Evolutionary conservation across 1,140 invertebrate species (phyloP).

Genomic region (Solen grandis): DNA sequence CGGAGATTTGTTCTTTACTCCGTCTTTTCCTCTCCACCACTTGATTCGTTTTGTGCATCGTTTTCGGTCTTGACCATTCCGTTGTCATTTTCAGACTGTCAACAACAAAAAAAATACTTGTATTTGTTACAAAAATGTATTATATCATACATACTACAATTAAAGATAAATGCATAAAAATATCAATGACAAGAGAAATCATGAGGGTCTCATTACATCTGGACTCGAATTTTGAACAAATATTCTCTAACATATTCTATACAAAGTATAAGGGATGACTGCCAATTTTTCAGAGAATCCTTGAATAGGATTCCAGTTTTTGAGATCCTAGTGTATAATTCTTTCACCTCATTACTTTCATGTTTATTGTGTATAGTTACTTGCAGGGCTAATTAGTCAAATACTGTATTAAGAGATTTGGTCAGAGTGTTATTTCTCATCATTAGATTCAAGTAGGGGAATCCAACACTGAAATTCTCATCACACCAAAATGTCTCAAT

Average conservation of each 20-base stretch:
- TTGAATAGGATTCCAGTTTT: too few species aligned
- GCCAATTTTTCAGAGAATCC: too few species aligned
- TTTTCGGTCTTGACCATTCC: slow-evolving; percentile 12
- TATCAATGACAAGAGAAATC: not conserved
- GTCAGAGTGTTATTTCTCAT: slow-evolving; percentile 39
- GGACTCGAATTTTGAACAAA: not conserved
- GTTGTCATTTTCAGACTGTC: slow-evolving; percentile 11
- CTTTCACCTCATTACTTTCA: too few species aligned
- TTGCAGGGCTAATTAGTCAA: too few species aligned
- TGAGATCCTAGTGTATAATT: too few species aligned
- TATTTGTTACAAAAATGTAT: not conserved
- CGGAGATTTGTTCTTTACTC: slow-evolving; percentile 46
- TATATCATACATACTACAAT: not conserved
- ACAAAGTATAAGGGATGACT: not conserved
- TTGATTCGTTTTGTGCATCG: slow-evolving; percentile 48
- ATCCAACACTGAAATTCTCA: slow-evolving; percentile 51
- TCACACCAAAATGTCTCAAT: slow-evolving; percentile 14
- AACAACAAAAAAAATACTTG: not conserved
- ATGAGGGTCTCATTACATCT: not conserved
- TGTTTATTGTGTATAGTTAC: too few species aligned
- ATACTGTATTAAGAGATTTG: too few species aligned
- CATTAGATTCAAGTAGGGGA: slow-evolving; percentile 38
- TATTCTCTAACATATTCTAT: not conserved
- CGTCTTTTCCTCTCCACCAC: slow-evolving; percentile 40
- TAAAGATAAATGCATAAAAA: not conserved